Evolutionary conservation across 2,888 invertebrate species (phyloP).

Genomic region (Megastigmus dorsalis): DNA sequence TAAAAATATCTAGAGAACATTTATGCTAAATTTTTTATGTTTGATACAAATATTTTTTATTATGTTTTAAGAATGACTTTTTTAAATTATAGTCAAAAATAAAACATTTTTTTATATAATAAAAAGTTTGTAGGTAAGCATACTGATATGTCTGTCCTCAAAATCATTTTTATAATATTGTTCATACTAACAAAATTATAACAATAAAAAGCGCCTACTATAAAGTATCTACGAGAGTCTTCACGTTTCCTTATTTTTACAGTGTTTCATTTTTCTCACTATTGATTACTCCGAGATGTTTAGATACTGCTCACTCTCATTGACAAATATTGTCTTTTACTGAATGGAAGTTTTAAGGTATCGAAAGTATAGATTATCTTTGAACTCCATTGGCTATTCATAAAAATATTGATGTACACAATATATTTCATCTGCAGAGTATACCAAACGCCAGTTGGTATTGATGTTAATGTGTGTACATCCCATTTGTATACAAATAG

Average conservation of each 20-base stretch:
- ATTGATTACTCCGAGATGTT: background rate
- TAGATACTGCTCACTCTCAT: background rate
- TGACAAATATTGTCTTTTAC: conserved; percentile 51
- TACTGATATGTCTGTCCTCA: background rate
- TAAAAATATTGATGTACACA: conserved; percentile 53
- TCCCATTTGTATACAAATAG: conserved; percentile 53
- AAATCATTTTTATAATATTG: conserved; percentile 28
- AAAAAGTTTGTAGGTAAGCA: conserved; percentile 12
- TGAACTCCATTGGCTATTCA: conserved; percentile 43
- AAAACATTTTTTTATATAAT: background rate
- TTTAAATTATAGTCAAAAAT: conserved; percentile 4
- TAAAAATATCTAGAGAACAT: background rate
- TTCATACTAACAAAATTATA: background rate
- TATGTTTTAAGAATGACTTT: background rate
- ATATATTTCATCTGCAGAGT: background rate
- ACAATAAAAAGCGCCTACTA: background rate
- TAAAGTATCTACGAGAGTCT: background rate
- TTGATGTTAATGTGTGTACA: conserved; percentile 23
- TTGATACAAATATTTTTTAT: background rate
- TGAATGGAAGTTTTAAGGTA: conserved; percentile 48
- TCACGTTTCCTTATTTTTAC: conserved; percentile 10
- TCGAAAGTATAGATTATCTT: conserved; percentile 52
- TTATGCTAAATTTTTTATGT: background rate
- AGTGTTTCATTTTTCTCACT: conserved; percentile 1
- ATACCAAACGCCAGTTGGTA: conserved; percentile 5